Conservation (phyloP, 1,140 invertebrate species). For the Cepaea nemoralis region DNA sequence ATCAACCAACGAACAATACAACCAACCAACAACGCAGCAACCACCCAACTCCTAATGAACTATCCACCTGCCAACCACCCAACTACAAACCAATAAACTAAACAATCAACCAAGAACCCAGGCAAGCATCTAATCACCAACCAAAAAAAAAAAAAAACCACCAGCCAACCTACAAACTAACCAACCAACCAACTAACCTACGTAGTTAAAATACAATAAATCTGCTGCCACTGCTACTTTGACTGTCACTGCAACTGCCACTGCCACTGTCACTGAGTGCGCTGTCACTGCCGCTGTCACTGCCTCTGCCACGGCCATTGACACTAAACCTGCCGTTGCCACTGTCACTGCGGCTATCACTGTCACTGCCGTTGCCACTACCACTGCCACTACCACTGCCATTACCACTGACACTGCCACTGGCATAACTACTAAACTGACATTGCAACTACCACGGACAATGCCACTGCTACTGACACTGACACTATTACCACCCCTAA, state of each 20-base stretch:
- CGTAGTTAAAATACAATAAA: too few relatives aligned
- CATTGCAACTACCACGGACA: neutral
- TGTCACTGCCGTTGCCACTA: slow-evolving; percentile 8
- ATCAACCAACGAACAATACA: too few relatives aligned
- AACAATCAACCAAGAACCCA: too few relatives aligned
- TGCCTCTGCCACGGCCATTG: neutral
- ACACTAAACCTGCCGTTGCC: neutral
- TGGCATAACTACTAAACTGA: neutral
- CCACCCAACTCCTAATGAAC: too few relatives aligned
- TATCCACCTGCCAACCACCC: too few relatives aligned
- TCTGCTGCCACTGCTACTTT: slow-evolving; percentile 1
- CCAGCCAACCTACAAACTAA: too few relatives aligned
- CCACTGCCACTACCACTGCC: slow-evolving; percentile 7
- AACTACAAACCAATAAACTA: too few relatives aligned
- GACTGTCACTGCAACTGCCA: neutral
- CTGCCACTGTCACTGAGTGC: neutral
- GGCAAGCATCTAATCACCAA: too few relatives aligned
- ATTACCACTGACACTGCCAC: slow-evolving; percentile 2
- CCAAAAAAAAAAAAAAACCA: too few relatives aligned
- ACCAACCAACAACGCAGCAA: too few relatives aligned
- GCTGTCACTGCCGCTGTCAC: slow-evolving; percentile 2
- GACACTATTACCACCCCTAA: neutral
- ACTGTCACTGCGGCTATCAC: neutral
- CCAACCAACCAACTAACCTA: too few relatives aligned
- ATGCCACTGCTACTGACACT: neutral